Base-by-base conservation (phyloP, 2,888 invertebrate genomes). In the Phania funesta region DNA sequence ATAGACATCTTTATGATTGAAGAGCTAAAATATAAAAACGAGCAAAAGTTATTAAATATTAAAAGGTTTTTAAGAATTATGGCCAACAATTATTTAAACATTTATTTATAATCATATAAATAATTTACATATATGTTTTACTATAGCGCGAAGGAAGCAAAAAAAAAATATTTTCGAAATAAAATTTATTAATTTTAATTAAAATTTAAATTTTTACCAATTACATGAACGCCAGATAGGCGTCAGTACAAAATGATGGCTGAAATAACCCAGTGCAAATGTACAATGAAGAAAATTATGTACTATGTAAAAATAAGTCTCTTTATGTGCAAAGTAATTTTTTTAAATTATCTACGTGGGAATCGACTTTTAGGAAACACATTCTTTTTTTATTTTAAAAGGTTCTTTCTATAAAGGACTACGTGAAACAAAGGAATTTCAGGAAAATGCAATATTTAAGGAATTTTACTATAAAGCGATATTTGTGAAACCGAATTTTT, bases 101-200 rank as follows among this genome's bases (percentile, higher is more conserved):
- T 70, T 62, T 65, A 26, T 50, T 56, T 54, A 64, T 26, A 65
- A 71, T 65, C 52, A 35, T 79, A 52, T 58, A 60, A 29, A 50
- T 50, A 58, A 70, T 58, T 75, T 50, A n/a, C n/a, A n/a, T n/a
- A 50, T 65, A 56, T 48, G 7, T 46, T 44, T 64, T 46, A 38
- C 46, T 48, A 18, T 11, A 38, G 56, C 18, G 9, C 6, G 24
- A n/a, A 22, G 22, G 46, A 58, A 58, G 24, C 18, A 46, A 48
- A 8, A 48, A 67, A 52, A n/a, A n/a, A n/a, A n/a, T n/a, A n/a
- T n/a, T n/a, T 16, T 46, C 22, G 44, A 64, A 56, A 38, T 50
- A 50, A 68, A 56, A 75, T 58, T 70, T 65, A 64, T 70, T 62
- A 58, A 18, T 32, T 75, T 64, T 75, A 50, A 65, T 80, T 35